A percentile compares a stretch with the other conserved stretches of the same genome.
Evolutionary conservation across 2,888 invertebrate genomes (phyloP).

Genomic region (Sphaerophoria taeniata): DNA sequence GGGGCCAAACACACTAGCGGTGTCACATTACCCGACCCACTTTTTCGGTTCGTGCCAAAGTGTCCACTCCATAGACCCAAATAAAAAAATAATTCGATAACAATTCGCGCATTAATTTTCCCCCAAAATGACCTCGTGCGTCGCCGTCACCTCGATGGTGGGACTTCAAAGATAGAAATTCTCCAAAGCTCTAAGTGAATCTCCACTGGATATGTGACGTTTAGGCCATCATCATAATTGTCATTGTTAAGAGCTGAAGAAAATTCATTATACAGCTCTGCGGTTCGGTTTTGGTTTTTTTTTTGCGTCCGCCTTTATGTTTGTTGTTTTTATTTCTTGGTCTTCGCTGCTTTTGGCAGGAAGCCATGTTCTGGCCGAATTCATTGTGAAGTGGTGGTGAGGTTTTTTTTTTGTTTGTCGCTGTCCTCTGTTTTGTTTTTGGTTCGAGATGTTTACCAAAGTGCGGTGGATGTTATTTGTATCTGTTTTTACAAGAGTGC

Average conservation of each 20-base stretch:
- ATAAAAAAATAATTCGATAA: conserved; percentile 26
- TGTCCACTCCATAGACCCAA: conserved; percentile 28
- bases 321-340: conserved; percentile 33
- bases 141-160: background rate
- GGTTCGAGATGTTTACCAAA: conserved; percentile 68
- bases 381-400: conserved; percentile 59
- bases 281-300: conserved; percentile 31
- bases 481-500: conserved; percentile 73
- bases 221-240: conserved; percentile 64
- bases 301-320: background rate
- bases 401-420: conserved; percentile 10
- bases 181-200: conserved; percentile 30
- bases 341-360: conserved; percentile 58
- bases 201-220: conserved; percentile 59
- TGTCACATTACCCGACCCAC: conserved; percentile 67
- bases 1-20: conserved; percentile 56
- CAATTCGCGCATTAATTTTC: conserved; percentile 45
- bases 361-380: conserved; percentile 72
- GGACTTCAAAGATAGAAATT: background rate
- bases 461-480: conserved; percentile 73
- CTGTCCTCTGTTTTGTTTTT: conserved; percentile 25
- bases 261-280: conserved; percentile 47
- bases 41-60: conserved; percentile 25
- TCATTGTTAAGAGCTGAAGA: conserved; percentile 62
- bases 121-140: conserved; percentile 9